phyloP scores from a whole-genome alignment of 2,113 vertebrate genomes.

The Centropus bengalensis region DNA sequence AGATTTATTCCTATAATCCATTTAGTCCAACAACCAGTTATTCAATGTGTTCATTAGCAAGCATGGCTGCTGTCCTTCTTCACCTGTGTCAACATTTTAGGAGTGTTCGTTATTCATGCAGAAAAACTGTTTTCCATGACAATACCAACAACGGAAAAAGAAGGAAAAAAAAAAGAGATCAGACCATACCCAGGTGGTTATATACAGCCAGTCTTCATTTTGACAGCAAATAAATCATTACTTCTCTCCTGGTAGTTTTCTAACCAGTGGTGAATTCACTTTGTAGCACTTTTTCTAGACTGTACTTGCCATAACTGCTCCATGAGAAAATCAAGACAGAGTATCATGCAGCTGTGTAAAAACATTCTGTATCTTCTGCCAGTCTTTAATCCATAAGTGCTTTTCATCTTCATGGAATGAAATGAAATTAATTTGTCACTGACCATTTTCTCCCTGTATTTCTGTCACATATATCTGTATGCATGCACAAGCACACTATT shows the following conservation, averaged over 20 bases:
- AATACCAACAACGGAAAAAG: not conserved
- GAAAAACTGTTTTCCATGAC: not conserved
- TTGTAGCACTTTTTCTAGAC: not conserved
- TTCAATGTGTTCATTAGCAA: not conserved
- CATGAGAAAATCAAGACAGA: not conserved
- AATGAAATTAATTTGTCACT: not conserved
- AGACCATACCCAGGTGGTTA: not conserved
- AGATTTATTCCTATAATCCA: not conserved
- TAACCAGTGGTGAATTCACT: not conserved
- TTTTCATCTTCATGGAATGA: not conserved
- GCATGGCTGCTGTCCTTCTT: not conserved
- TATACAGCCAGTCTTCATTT: not conserved
- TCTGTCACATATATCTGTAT: not conserved
- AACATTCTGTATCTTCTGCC: not conserved
- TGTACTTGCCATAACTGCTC: not conserved
- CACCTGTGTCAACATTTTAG: not conserved
- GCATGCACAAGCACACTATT: not conserved
- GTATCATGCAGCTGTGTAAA: not conserved
- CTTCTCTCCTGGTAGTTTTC: not conserved
- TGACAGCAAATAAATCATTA: slow-evolving; percentile 3
- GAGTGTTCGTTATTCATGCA: not conserved
- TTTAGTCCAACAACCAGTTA: not conserved
- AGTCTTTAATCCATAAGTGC: not conserved
- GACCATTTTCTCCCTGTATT: not conserved
- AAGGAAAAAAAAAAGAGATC: no score